phyloP scores from a whole-genome alignment of 2,888 invertebrate species.

The Scaptomyza polygonia region DNA sequence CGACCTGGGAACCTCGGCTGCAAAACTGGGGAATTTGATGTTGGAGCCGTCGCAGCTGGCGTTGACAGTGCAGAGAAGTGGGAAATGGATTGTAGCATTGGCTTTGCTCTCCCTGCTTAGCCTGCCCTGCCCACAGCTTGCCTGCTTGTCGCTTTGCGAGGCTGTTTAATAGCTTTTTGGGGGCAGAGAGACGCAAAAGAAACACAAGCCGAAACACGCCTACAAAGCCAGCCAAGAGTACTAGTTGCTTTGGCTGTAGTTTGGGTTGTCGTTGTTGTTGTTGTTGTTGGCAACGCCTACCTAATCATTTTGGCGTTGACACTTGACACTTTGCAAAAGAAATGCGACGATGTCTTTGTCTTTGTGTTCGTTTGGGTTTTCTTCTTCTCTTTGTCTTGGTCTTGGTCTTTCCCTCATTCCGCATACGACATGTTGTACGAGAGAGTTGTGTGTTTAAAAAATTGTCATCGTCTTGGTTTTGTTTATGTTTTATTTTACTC shows the following conservation, averaged over 20 bases:
- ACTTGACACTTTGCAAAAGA: constrained; percentile 72
- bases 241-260: constrained; percentile 43
- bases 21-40: constrained; percentile 22
- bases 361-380: constrained; percentile 3
- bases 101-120: background rate
- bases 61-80: constrained; percentile 53
- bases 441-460: constrained; percentile 49
- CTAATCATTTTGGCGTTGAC: constrained; percentile 76
- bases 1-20: constrained; percentile 12
- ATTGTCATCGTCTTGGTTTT: constrained; percentile 19
- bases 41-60: constrained; percentile 55
- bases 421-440: constrained; percentile 57
- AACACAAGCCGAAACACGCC: constrained; percentile 48
- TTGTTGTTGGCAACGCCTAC: constrained; percentile 68
- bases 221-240: constrained; percentile 41
- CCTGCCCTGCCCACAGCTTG: background rate
- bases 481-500: constrained; percentile 1
- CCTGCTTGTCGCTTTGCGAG: constrained; percentile 24
- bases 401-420: constrained; percentile 33
- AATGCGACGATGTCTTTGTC: constrained; percentile 43
- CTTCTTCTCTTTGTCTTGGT: constrained; percentile 1
- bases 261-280: constrained; percentile 28
- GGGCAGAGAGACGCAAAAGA: constrained; percentile 37
- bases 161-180: constrained; percentile 56
- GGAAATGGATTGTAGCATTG: constrained; percentile 10